phyloP scores from a whole-genome alignment of 2,113 vertebrate species.

The Melospiza melodia region DNA sequence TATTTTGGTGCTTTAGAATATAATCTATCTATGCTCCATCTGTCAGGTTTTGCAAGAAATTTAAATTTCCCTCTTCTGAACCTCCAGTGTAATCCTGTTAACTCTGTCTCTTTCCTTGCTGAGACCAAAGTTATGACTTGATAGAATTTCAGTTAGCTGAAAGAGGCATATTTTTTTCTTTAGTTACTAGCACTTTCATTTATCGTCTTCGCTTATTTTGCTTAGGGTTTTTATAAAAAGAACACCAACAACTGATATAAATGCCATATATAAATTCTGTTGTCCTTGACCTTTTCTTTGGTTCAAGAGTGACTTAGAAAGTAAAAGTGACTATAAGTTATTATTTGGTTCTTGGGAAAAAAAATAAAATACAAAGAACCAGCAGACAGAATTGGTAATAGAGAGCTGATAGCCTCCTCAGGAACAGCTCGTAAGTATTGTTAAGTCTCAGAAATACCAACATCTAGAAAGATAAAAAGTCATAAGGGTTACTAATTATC shows the following conservation, averaged over 20 bases:
- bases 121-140: neutral
- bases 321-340: neutral
- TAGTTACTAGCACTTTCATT: neutral
- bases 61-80: neutral
- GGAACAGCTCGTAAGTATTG: neutral
- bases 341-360: neutral
- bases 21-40: neutral
- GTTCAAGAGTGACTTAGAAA: neutral
- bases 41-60: neutral
- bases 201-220: neutral
- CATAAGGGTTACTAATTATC: neutral
- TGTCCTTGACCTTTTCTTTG: neutral
- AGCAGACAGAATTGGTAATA: neutral
- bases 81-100: neutral
- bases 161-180: neutral
- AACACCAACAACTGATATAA: fast-evolving
- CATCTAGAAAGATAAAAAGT: neutral
- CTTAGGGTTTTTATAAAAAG: neutral
- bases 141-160: neutral
- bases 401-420: too few relatives aligned
- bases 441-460: neutral
- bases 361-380: neutral
- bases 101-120: neutral
- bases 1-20: neutral
- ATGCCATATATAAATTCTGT: neutral